Percentiles rank a stretch among this genome's conserved stretches.
These are phyloP conservation scores for Takifugu rubripes DNA, from an alignment of 2,797 vertebrate genomes.

Conservation along the genomic window DNA sequence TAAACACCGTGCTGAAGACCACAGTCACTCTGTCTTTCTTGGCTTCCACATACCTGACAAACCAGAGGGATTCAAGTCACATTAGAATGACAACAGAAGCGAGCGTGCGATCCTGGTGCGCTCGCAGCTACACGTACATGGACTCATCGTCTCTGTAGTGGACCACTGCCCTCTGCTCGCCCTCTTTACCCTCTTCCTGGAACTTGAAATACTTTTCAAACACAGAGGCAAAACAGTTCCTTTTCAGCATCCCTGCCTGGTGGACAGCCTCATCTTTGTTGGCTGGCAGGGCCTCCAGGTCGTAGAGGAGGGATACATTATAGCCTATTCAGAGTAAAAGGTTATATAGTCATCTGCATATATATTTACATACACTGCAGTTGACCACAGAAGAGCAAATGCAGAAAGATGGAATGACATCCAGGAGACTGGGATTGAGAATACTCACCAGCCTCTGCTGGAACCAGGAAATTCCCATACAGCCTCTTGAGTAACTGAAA, in stretches of 20 bases:
- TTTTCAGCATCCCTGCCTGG: constrained; percentile 97
- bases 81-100: neutral
- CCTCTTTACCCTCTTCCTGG: constrained; percentile 96
- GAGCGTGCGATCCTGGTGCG: neutral
- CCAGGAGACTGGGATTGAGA: neutral
- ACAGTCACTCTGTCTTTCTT: constrained; percentile 98
- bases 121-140: constrained; percentile 79
- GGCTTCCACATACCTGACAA: constrained; percentile 90
- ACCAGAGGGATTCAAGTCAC: neutral
- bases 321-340: constrained; percentile 77
- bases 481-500: constrained; percentile 92
- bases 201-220: constrained; percentile 99
- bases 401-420: neutral
- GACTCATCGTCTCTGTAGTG: constrained; percentile 98
- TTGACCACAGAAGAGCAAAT: neutral
- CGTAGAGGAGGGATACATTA: constrained; percentile 95
- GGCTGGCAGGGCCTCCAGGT: constrained; percentile 88
- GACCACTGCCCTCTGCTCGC: constrained; percentile 92
- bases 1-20: constrained; percentile 99
- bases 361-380: neutral
- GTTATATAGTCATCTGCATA: neutral
- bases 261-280: constrained; percentile 90
- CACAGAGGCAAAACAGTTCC: constrained; percentile 97
- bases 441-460: constrained; percentile 86
- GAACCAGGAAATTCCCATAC: constrained; percentile 88